Evolutionary conservation across 1,140 invertebrate genomes (phyloP).

Genomic region (Meloidogyne chitwoodi): DNA sequence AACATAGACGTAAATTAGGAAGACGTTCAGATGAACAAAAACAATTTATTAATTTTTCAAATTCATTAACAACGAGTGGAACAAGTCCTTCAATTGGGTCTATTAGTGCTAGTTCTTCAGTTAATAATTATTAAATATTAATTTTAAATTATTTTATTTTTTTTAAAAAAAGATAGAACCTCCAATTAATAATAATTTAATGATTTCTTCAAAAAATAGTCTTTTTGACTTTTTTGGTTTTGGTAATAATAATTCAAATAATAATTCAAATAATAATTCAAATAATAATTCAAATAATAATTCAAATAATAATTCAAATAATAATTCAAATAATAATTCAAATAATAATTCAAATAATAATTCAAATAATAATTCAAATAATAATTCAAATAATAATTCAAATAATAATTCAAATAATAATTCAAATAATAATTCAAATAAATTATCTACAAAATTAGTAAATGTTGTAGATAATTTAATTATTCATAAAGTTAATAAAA

Average conservation of each 20-base stretch:
- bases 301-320: background rate
- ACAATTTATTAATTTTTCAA: background rate
- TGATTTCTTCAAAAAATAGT: constrained; percentile 14
- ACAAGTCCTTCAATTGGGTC: constrained; percentile 10
- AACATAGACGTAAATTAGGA: constrained; percentile 6
- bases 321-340: background rate
- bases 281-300: background rate
- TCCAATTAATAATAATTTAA: background rate
- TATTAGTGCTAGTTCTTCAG: constrained; percentile 17
- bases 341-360: background rate
- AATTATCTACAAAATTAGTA: background rate
- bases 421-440: background rate
- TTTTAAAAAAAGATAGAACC: constrained; percentile 3
- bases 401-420: background rate
- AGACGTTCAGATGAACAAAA: constrained; percentile 11
- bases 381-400: background rate
- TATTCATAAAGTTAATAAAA: background rate
- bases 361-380: background rate
- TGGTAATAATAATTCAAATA: background rate
- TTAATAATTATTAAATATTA: background rate
- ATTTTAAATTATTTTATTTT: background rate
- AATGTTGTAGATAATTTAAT: constrained; percentile 6
- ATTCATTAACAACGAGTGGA: constrained; percentile 12
- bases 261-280: background rate
- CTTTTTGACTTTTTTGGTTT: constrained; percentile 21